Evolutionary conservation across 2,113 vertebrate species (phyloP).

Genomic region (Catharus bicknelli): DNA sequence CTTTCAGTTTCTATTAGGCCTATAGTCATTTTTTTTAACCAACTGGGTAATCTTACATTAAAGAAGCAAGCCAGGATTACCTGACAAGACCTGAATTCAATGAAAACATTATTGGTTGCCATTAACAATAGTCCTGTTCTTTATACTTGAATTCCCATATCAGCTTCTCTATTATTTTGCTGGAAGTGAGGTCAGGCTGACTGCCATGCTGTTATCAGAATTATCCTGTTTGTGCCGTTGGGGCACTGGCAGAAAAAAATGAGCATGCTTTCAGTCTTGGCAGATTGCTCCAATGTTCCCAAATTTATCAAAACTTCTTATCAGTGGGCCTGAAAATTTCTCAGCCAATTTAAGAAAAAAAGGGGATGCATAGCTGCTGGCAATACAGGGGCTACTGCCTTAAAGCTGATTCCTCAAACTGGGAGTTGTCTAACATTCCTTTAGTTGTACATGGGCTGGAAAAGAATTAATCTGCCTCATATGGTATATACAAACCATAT

Average conservation of each 20-base stretch:
- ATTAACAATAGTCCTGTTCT: neutral
- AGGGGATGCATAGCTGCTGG: neutral
- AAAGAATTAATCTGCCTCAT: neutral
- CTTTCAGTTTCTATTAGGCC: neutral
- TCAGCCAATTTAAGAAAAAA: neutral
- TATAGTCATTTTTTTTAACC: neutral
- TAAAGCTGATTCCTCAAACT: neutral
- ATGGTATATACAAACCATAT: neutral
- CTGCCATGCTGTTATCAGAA: neutral
- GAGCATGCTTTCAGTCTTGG: neutral
- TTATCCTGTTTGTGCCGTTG: neutral
- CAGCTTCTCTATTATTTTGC: neutral
- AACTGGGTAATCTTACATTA: neutral
- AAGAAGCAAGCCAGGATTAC: neutral
- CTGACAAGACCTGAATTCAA: neutral
- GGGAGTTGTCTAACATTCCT: neutral
- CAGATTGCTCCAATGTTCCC: neutral
- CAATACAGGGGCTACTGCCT: neutral
- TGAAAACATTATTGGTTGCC: neutral
- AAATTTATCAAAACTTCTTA: neutral
- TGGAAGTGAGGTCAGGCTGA: neutral
- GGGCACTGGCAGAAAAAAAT: neutral
- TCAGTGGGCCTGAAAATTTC: neutral
- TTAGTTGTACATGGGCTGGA: neutral
- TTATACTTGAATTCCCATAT: neutral